A percentile compares a stretch with the other conserved stretches of the same genome.
These are phyloP conservation scores for Aldabrachelys gigantea DNA, from an alignment of 2,113 vertebrate species.

Conservation along the genomic window DNA sequence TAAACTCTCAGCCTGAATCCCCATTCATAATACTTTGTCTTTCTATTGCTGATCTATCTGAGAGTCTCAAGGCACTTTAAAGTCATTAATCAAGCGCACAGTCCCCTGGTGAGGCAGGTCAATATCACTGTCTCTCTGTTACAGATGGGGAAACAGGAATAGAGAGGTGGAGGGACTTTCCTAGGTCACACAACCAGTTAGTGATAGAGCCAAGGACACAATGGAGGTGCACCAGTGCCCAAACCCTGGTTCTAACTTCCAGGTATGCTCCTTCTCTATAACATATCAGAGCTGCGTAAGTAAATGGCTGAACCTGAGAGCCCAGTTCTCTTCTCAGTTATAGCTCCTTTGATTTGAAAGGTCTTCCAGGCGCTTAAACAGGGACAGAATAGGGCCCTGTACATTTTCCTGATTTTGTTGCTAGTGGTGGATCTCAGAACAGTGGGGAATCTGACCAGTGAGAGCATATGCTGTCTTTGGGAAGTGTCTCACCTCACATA, in stretches of 20 bases:
- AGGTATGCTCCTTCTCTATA: neutral
- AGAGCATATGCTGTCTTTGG: neutral
- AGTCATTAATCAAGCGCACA: neutral
- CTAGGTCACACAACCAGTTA: neutral
- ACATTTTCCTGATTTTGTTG: neutral
- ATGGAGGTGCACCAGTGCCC: neutral
- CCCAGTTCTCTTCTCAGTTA: neutral
- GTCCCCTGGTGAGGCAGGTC: neutral
- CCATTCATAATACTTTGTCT: neutral
- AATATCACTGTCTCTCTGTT: neutral
- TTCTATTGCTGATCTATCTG: neutral
- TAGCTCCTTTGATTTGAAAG: neutral
- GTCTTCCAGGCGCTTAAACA: neutral
- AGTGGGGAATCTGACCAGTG: neutral
- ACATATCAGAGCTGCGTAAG: neutral
- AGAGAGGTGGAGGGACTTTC: neutral
- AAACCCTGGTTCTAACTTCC: neutral
- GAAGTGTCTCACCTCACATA: neutral
- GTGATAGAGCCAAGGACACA: neutral
- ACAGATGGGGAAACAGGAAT: neutral
- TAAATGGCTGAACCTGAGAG: neutral
- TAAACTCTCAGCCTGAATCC: neutral
- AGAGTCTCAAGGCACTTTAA: neutral
- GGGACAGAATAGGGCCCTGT: neutral
- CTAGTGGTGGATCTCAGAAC: neutral